Conservation (phyloP, 2,113 vertebrate species). For the Melanocharis versteri region DNA sequence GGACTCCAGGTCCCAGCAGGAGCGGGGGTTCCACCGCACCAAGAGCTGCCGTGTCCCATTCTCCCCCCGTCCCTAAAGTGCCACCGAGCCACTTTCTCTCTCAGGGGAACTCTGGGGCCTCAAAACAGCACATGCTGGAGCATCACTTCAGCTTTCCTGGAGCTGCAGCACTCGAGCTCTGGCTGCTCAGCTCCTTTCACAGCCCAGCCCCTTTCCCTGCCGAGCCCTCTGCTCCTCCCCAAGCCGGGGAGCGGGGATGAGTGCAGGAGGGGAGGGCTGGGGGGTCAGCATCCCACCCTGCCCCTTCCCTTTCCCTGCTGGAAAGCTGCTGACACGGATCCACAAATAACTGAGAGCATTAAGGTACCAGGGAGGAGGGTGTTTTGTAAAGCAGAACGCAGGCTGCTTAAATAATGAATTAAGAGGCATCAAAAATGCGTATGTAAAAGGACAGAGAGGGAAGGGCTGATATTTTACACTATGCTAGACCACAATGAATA, state of each 20-base stretch:
- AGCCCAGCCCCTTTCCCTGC: not conserved
- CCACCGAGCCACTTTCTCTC: not conserved
- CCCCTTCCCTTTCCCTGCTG: not conserved
- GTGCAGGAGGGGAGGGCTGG: accelerated
- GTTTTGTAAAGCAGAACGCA: not conserved
- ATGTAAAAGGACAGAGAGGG: constrained; percentile 1
- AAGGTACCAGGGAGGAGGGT: not conserved
- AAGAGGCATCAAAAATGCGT: constrained; percentile 17
- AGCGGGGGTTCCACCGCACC: accelerated
- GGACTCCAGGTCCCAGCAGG: not conserved
- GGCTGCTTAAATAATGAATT: constrained; percentile 60
- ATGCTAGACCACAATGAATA: constrained; percentile 52
- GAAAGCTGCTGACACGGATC: not conserved
- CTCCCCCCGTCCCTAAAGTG: not conserved
- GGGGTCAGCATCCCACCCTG: not conserved
- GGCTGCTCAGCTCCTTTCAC: not conserved
- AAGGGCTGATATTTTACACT: constrained; percentile 59
- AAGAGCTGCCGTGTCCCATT: accelerated
- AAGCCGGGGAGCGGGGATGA: accelerated
- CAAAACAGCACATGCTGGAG: not conserved
- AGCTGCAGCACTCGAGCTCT: not conserved
- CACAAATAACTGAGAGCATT: not conserved
- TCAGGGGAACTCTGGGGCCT: not conserved
- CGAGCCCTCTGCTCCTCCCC: not conserved
- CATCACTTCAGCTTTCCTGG: not conserved